phyloP scores from a whole-genome alignment of 1,140 invertebrate species.

The Teleogryllus occipitalis region DNA sequence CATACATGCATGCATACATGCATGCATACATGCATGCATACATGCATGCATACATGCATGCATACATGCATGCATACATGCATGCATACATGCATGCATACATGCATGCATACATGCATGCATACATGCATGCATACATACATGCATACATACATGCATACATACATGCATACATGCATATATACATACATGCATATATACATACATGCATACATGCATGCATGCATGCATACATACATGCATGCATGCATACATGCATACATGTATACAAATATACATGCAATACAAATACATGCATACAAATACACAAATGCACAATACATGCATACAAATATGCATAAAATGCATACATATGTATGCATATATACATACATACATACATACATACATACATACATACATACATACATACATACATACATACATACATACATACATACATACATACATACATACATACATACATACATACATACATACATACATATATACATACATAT shows the following conservation, averaged over 20 bases:
- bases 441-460: too few species aligned
- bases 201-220: constrained; percentile 15
- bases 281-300: too few species aligned
- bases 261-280: too few species aligned
- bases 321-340: too few species aligned
- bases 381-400: too few species aligned
- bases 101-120: constrained; percentile 12
- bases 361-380: too few species aligned
- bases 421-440: too few species aligned
- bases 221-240: constrained; percentile 14
- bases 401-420: too few species aligned
- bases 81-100: constrained; percentile 12
- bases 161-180: constrained; percentile 14
- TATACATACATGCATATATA: constrained; percentile 14
- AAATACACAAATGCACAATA: too few species aligned
- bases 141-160: constrained; percentile 15
- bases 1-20: constrained; percentile 11
- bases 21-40: constrained; percentile 12
- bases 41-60: constrained; percentile 13
- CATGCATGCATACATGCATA: constrained; percentile 15
- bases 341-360: too few species aligned
- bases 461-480: too few species aligned
- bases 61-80: constrained; percentile 13
- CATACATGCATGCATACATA: constrained; percentile 14
- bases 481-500: too few species aligned